Percentiles rank a stretch among this genome's conserved stretches.
Evolutionary conservation across 1,140 invertebrate genomes (phyloP).

Genomic region (Drosophila albomicans): DNA sequence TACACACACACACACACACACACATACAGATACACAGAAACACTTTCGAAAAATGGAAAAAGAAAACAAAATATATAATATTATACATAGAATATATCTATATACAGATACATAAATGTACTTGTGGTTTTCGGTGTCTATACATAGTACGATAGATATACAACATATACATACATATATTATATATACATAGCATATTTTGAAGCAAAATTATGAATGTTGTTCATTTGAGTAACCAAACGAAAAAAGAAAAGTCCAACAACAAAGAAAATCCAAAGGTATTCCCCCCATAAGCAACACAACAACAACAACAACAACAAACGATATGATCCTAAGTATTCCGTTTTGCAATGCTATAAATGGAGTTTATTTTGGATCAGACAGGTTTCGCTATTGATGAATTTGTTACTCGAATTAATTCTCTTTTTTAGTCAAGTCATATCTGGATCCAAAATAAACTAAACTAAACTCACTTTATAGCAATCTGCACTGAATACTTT

Average conservation of each 20-base stretch:
- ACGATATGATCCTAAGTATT: not conserved
- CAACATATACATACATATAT: constrained; percentile 63
- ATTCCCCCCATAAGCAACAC: constrained; percentile 39
- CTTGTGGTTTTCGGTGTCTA: constrained; percentile 78
- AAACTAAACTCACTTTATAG: constrained; percentile 1
- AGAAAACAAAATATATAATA: too few relatives aligned
- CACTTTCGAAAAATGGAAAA: constrained; percentile 10
- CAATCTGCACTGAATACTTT: not conserved
- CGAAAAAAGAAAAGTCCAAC: constrained; percentile 55
- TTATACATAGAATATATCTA: constrained; percentile 62
- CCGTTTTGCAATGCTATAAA: not conserved
- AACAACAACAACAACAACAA: not conserved
- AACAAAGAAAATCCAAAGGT: constrained; percentile 45
- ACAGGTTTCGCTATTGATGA: constrained; percentile 27
- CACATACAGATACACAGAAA: not conserved
- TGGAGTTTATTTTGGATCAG: constrained; percentile 24
- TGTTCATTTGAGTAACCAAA: constrained; percentile 70
- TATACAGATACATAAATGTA: constrained; percentile 63
- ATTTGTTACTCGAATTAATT: not conserved
- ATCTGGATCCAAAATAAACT: constrained; percentile 8
- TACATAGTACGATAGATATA: constrained; percentile 55
- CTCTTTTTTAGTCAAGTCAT: constrained; percentile 4
- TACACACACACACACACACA: constrained; percentile 8
- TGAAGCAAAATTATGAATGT: constrained; percentile 73
- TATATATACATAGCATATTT: constrained; percentile 64